Percentiles rank a stretch among this genome's conserved stretches.
phyloP scores from a whole-genome alignment of 2,113 vertebrate species.

The Ariopsis seemanni region DNA sequence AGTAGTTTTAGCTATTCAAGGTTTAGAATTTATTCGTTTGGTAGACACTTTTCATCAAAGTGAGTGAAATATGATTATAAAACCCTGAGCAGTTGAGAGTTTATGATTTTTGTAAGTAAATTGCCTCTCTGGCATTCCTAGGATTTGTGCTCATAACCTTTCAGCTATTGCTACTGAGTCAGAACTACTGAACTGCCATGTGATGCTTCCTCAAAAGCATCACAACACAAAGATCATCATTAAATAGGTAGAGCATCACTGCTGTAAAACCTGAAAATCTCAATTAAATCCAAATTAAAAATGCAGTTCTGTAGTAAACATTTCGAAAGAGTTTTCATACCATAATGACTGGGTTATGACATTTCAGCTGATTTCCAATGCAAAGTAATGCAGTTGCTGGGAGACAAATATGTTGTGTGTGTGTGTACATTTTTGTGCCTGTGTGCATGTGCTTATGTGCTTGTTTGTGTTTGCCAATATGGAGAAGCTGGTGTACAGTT shows the following conservation, averaged over 20 bases:
- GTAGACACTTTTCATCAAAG: neutral
- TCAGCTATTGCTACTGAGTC: neutral
- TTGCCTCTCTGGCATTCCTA: neutral
- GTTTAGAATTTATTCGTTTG: neutral
- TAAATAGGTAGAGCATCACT: neutral
- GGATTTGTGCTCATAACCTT: neutral
- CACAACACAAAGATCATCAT: neutral
- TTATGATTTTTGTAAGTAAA: neutral
- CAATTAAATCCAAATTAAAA: conserved; percentile 9
- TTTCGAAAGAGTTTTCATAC: conserved; percentile 8
- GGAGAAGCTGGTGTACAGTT: conserved; percentile 4
- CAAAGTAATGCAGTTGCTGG: conserved; percentile 33
- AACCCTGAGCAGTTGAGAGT: neutral
- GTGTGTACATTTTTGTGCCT: neutral
- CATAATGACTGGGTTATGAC: conserved; percentile 34
- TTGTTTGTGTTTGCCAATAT: conserved; percentile 9
- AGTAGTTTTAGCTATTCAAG: neutral
- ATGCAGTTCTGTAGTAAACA: neutral
- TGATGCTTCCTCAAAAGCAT: neutral
- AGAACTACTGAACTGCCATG: neutral
- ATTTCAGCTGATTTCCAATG: conserved; percentile 30
- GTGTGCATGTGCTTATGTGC: neutral
- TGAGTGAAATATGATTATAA: neutral
- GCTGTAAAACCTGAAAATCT: neutral
- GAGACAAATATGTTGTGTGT: conserved; percentile 38